Evolutionary conservation across 2,888 invertebrate species (phyloP).

Genomic region (Nemotelus pantherinus): DNA sequence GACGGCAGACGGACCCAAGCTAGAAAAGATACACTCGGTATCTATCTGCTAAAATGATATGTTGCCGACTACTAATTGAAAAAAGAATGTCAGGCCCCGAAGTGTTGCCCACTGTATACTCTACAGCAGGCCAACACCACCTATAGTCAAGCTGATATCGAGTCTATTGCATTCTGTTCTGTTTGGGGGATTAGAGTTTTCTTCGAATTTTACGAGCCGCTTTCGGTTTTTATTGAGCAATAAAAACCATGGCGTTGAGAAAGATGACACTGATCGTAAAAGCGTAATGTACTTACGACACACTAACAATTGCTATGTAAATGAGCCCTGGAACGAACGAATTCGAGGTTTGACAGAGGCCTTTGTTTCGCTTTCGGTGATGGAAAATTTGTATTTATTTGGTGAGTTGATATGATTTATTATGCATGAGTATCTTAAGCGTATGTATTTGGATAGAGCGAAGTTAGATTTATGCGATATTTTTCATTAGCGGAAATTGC

Average conservation of each 20-base stretch:
- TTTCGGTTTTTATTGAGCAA: conserved; percentile 19
- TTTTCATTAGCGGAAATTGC: no score
- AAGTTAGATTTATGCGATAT: no score
- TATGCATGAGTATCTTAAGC: no score
- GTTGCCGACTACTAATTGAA: conserved; percentile 29
- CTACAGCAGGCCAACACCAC: no score
- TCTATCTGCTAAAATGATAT: conserved; percentile 19
- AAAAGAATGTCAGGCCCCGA: conserved; percentile 20
- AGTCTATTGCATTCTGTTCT: neutral
- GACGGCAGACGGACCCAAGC: neutral
- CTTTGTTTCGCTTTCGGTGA: neutral
- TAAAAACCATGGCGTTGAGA: conserved; percentile 17
- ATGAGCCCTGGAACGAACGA: conserved; percentile 9
- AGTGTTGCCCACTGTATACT: no score
- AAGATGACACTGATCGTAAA: conserved; percentile 22
- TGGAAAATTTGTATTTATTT: no score
- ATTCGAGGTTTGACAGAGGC: neutral
- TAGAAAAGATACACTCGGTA: neutral
- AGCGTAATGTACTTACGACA: conserved; percentile 15
- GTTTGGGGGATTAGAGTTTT: conserved; percentile 8
- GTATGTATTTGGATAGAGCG: no score
- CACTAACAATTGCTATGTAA: conserved; percentile 12
- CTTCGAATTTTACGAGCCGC: conserved; percentile 13
- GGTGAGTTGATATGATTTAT: no score
- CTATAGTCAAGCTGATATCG: neutral